Evolutionary conservation across 2,797 vertebrate genomes (phyloP).

Genomic region (Anguilla obscura): DNA sequence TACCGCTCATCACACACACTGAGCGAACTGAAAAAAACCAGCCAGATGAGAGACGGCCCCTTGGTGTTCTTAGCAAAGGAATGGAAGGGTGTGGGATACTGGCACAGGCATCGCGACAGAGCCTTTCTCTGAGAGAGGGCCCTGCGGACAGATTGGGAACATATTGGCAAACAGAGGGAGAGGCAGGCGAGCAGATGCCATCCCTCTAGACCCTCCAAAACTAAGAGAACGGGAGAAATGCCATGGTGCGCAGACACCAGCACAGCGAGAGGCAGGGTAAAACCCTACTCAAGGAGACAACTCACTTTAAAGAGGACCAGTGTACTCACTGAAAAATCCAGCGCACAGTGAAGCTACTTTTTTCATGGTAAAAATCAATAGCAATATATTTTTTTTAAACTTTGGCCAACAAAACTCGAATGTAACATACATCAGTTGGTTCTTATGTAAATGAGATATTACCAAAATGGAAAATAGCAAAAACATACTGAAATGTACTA

Average conservation of each 20-base stretch:
- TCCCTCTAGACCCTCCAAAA: constrained; percentile 54
- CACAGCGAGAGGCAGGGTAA: constrained; percentile 33
- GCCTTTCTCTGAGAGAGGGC: constrained; percentile 32
- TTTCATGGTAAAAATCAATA: not conserved
- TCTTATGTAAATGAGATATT: not conserved
- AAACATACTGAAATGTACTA: not conserved
- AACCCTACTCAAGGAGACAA: constrained; percentile 33
- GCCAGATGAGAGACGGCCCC: not conserved
- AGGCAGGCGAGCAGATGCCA: constrained; percentile 57
- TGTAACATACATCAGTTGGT: not conserved
- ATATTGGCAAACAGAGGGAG: constrained; percentile 65
- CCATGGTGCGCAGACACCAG: constrained; percentile 42
- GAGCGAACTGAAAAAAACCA: constrained; percentile 22
- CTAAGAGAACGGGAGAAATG: constrained; percentile 42
- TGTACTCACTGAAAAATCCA: not conserved
- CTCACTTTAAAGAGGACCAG: constrained; percentile 36
- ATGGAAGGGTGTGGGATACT: constrained; percentile 31
- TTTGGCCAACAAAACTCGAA: not conserved
- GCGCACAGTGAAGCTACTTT: not conserved
- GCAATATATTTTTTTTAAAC: not conserved
- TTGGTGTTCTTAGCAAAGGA: constrained; percentile 34
- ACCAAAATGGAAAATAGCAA: not conserved
- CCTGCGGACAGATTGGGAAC: constrained; percentile 58
- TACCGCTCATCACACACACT: not conserved
- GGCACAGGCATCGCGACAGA: constrained; percentile 31